Evolutionary conservation across 2,797 vertebrate genomes (phyloP).

Genomic region (Todus mexicanus): DNA sequence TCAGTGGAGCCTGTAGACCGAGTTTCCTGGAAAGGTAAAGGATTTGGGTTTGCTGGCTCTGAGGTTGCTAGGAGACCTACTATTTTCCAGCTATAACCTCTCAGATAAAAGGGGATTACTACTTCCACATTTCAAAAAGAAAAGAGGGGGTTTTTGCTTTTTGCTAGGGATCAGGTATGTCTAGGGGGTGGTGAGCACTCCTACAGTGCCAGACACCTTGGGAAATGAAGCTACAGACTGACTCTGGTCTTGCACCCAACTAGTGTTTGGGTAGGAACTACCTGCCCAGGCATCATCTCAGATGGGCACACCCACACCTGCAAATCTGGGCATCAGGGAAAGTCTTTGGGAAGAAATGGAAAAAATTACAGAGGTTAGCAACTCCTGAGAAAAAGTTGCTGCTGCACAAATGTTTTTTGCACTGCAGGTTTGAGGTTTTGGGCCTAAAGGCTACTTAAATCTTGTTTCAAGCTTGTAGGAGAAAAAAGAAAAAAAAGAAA

Average conservation of each 20-base stretch:
- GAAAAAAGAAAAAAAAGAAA: background rate
- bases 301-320: background rate
- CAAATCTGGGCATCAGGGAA: background rate
- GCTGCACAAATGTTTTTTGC: background rate
- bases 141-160: background rate
- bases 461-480: background rate
- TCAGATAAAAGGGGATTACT: background rate
- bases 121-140: background rate
- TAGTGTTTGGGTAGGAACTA: background rate
- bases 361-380: background rate
- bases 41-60: background rate
- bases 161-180: background rate
- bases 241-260: accelerated
- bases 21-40: background rate
- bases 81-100: background rate
- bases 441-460: background rate
- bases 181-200: background rate
- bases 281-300: background rate
- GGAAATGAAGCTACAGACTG: background rate
- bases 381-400: background rate
- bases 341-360: background rate
- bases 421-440: background rate
- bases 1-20: background rate
- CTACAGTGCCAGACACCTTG: background rate
- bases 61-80: background rate